These are phyloP conservation scores for Stomorhina lunata DNA, from an alignment of 2,888 invertebrate genomes.

Conservation along the genomic window DNA sequence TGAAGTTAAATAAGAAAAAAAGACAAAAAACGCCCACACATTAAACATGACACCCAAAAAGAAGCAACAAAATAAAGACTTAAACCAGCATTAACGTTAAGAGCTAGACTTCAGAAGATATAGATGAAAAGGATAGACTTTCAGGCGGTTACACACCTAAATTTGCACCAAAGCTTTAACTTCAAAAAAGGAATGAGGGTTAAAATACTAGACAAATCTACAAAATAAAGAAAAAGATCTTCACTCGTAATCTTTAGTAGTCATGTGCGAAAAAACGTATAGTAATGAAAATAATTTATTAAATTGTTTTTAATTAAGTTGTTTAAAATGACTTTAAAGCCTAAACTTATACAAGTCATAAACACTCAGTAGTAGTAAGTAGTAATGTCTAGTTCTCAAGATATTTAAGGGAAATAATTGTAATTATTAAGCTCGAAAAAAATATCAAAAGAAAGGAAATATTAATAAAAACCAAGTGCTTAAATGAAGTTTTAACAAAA, in stretches of 20 bases:
- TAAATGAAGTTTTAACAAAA: conserved; percentile 31
- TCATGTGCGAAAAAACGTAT: neutral
- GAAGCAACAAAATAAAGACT: conserved; percentile 9
- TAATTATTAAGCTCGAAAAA: conserved; percentile 44
- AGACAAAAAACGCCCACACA: conserved; percentile 60
- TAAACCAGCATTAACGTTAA: neutral
- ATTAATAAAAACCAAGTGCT: neutral
- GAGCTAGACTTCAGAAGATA: neutral
- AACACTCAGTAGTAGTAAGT: too few relatives aligned
- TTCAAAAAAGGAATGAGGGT: neutral
- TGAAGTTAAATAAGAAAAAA: neutral
- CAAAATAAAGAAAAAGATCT: conserved; percentile 14
- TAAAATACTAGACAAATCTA: conserved; percentile 7
- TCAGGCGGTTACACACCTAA: neutral
- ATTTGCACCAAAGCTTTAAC: neutral
- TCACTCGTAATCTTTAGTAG: too few relatives aligned
- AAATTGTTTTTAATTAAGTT: conserved; percentile 65
- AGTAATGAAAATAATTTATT: conserved; percentile 48
- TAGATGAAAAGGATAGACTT: neutral
- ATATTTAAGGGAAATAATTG: conserved; percentile 53
- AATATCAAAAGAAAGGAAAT: neutral
- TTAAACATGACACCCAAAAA: conserved; percentile 53
- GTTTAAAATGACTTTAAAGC: conserved; percentile 40
- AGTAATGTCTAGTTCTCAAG: conserved; percentile 53
- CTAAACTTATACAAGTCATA: conserved; percentile 24